Base-by-base conservation (phyloP, 2,797 vertebrate genomes). In the Rhadinocentrus ornatus region DNA sequence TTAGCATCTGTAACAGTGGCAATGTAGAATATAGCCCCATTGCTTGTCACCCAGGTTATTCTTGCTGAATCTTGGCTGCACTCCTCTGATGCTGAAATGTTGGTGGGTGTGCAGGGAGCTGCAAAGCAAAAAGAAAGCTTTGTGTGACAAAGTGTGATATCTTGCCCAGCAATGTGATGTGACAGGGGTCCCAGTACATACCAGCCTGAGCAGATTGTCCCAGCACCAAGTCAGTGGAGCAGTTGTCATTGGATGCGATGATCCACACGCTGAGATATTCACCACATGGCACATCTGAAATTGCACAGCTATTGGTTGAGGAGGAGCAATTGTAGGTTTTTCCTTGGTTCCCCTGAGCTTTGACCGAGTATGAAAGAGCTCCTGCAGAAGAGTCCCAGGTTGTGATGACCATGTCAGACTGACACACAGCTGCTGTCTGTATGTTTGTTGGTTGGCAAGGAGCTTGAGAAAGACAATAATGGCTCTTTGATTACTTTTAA, bases 191-290 rank as follows among this genome's bases (percentile, higher is more conserved):
- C 20, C 22, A 39, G 24, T 55, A 66, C 91, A 11, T 75, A 96
- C 95, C 89, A 53, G 93, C 93, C 32, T 93, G 85, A 20, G 91
- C 91, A 15, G 81, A 69, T 1, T 90, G 61, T 61, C 87, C 91
- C 65, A 94, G 64, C 27, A 93, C 88, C 18, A 10, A 84, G n/a
- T 62, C 31, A 6, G 92, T 94, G 71, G 82, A 66, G 85, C 95
- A 95, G 2, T 90, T 71, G n/a, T 88, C 62, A 16, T 94, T 91
- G 22, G 83, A 91, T 63, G 95, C 94, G 0, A 75, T 55, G 34
- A 96, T 86, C 87, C 78, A 93, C 62, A 95, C 59, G 0, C 91
- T 95, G 44, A 95, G 87, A 32, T 94, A 92, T 66, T 95, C 90
- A 0, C 95, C 95, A 26, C 95, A 96, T 0, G 82, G 75, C 26